These are phyloP conservation scores for Triplophysa dalaica DNA, from an alignment of 2,113 vertebrate species.

Conservation along the genomic window DNA sequence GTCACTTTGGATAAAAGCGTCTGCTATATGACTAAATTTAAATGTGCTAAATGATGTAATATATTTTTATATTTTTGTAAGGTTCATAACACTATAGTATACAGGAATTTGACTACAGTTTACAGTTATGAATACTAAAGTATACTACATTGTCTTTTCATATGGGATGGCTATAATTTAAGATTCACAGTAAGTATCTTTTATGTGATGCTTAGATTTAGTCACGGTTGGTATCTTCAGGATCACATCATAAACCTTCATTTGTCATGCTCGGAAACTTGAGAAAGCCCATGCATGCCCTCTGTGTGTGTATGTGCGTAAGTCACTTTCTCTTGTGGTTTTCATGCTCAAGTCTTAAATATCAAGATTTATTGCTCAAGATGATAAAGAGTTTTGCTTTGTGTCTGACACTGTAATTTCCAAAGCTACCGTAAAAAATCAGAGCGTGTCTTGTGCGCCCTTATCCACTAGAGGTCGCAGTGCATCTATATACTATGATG, in stretches of 20 bases:
- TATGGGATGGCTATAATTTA: not conserved
- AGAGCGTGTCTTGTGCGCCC: not conserved
- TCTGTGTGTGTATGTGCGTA: slow-evolving; percentile 17
- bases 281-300: slow-evolving; percentile 52
- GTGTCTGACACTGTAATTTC: no score
- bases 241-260: slow-evolving; percentile 55
- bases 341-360: not conserved
- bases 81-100: no score
- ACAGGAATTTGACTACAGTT: no score
- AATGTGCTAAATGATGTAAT: no score
- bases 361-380: not conserved
- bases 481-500: not conserved
- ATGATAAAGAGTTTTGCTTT: not conserved
- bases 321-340: not conserved
- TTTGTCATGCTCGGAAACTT: slow-evolving; percentile 58
- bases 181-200: slow-evolving; percentile 1
- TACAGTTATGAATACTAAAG: no score
- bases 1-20: no score
- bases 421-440: not conserved
- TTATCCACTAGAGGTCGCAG: slow-evolving; percentile 32
- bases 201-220: slow-evolving; percentile 9
- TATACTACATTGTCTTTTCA: no score
- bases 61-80: no score
- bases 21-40: no score
- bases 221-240: slow-evolving; percentile 52